phyloP scores from a whole-genome alignment of 2,888 invertebrate species.

The Limnephilus marmoratus region DNA sequence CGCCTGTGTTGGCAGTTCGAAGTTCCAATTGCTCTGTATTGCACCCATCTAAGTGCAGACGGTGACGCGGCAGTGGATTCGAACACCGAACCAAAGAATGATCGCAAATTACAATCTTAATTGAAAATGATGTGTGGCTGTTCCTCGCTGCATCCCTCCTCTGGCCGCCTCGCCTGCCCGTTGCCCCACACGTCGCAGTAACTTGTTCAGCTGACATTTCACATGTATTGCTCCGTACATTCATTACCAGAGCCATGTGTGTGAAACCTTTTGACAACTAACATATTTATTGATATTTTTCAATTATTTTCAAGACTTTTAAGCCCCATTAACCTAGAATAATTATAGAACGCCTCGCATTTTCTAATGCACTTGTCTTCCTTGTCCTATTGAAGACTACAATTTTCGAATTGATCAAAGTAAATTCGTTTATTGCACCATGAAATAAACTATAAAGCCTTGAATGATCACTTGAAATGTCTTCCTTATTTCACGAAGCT shows the following conservation, averaged over 20 bases:
- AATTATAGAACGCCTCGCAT: background rate
- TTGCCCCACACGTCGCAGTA: constrained; percentile 51
- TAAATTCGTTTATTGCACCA: no score
- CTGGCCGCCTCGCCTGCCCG: constrained; percentile 17
- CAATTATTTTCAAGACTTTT: background rate
- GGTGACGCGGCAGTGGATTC: constrained; percentile 61
- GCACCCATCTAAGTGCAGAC: constrained; percentile 32
- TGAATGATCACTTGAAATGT: background rate
- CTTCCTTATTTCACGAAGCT: background rate
- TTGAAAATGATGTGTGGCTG: constrained; percentile 74
- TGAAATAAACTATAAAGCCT: background rate
- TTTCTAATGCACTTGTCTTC: background rate
- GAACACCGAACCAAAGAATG: constrained; percentile 68
- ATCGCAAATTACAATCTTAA: constrained; percentile 80
- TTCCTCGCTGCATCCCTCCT: constrained; percentile 21
- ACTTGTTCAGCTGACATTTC: constrained; percentile 58
- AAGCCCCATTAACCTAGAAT: background rate
- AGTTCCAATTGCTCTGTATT: constrained; percentile 51
- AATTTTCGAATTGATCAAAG: no score
- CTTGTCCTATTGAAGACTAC: background rate
- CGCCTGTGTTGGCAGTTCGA: background rate
- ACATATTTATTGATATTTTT: background rate
- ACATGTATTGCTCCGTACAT: constrained; percentile 51
- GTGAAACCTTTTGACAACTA: constrained; percentile 21
- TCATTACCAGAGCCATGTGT: constrained; percentile 37